Evolutionary conservation across 1,140 invertebrate genomes (phyloP).

Genomic region (Ostrea denselamellosa): DNA sequence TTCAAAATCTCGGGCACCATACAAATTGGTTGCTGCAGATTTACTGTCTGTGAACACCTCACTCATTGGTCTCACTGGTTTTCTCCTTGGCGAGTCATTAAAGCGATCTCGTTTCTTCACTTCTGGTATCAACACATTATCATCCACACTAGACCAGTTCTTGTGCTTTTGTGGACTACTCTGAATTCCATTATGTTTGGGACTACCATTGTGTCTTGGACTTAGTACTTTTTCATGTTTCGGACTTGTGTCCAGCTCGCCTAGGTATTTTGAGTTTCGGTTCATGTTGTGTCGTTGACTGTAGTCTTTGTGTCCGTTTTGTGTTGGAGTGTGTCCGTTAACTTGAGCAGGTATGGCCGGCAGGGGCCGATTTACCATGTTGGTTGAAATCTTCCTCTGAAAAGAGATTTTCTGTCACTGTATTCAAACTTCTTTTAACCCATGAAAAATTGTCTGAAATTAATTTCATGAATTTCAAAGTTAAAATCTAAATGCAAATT

Average conservation of each 20-base stretch:
- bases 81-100: slow-evolving; percentile 59
- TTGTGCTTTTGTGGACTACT: slow-evolving; percentile 46
- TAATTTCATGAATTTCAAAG: neutral
- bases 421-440: neutral
- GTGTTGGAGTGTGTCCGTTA: slow-evolving; percentile 31
- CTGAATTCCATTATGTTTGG: slow-evolving; percentile 28
- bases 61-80: slow-evolving; percentile 63
- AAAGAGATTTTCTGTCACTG: slow-evolving; percentile 18
- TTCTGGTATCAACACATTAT: slow-evolving; percentile 59
- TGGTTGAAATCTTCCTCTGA: slow-evolving; percentile 52
- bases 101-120: slow-evolving; percentile 45
- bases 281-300: slow-evolving; percentile 31
- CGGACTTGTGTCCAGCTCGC: neutral
- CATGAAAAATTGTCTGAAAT: neutral
- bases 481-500: neutral
- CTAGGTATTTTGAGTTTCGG: slow-evolving; percentile 43
- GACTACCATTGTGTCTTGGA: slow-evolving; percentile 18
- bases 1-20: slow-evolving; percentile 52
- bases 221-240: slow-evolving; percentile 4
- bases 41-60: slow-evolving; percentile 63
- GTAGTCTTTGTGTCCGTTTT: slow-evolving; percentile 43
- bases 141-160: slow-evolving; percentile 66
- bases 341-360: slow-evolving; percentile 61
- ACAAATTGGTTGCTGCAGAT: slow-evolving; percentile 42
- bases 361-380: slow-evolving; percentile 68